Evolutionary conservation across 2,888 invertebrate genomes (phyloP).

Genomic region (Pyrochroa serraticornis): DNA sequence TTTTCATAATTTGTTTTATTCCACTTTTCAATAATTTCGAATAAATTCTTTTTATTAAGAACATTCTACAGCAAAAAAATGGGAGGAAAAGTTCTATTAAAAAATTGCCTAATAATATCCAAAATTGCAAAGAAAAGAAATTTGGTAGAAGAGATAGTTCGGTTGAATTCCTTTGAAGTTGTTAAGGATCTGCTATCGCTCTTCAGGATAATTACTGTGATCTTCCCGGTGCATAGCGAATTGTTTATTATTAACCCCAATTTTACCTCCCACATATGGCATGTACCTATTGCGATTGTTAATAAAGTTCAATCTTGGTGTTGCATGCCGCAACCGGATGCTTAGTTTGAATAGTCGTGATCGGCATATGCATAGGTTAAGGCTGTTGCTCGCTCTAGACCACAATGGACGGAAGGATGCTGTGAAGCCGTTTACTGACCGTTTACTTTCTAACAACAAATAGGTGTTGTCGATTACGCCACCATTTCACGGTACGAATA

Average conservation of each 20-base stretch:
- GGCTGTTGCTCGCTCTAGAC: slow-evolving; percentile 39
- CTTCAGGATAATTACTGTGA: too few relatives aligned
- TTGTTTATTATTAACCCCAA: slow-evolving; percentile 34
- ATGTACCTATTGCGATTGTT: slow-evolving; percentile 34
- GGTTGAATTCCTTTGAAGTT: too few relatives aligned
- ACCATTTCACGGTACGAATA: too few relatives aligned
- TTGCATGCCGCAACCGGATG: slow-evolving; percentile 46
- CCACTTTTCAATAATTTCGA: too few relatives aligned
- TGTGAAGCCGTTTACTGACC: slow-evolving; percentile 35
- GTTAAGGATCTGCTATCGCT: too few relatives aligned
- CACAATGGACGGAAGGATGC: slow-evolving; percentile 47
- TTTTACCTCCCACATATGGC: slow-evolving; percentile 38
- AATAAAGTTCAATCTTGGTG: slow-evolving; percentile 42
- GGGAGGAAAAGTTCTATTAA: too few relatives aligned
- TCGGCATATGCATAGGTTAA: slow-evolving; percentile 44
- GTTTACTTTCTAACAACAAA: slow-evolving; percentile 35
- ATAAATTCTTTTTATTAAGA: too few relatives aligned
- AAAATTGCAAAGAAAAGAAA: too few relatives aligned
- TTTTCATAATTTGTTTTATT: too few relatives aligned
- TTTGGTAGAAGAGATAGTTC: too few relatives aligned
- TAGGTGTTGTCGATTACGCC: not conserved
- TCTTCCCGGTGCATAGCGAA: not conserved
- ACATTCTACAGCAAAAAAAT: too few relatives aligned
- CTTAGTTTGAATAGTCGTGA: slow-evolving; percentile 45
- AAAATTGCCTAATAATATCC: too few relatives aligned